A percentile compares a stretch with the other conserved stretches of the same genome.
Conservation (phyloP, 2,888 invertebrate species). For the Drosophila birchii region DNA sequence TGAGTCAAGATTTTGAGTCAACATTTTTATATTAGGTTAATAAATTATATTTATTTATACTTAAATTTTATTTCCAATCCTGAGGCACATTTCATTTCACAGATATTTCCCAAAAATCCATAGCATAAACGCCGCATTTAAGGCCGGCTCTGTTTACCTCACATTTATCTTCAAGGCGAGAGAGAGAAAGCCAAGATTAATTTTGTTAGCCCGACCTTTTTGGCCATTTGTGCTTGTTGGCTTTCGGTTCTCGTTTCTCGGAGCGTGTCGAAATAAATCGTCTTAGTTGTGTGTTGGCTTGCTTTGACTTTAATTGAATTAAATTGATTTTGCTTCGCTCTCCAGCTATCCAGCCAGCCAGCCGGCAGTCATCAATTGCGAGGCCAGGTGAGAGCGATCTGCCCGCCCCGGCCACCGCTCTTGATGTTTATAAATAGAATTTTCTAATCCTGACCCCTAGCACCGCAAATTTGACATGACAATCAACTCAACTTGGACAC, state of each 20-base stretch:
- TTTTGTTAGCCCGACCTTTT: conserved; percentile 51
- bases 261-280: conserved; percentile 60
- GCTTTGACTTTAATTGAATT: conserved; percentile 61
- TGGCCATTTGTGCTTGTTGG: conserved; percentile 39
- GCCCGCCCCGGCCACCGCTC: neutral
- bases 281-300: conserved; percentile 42
- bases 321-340: conserved; percentile 60
- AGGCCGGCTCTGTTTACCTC: conserved; percentile 25
- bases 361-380: conserved; percentile 59
- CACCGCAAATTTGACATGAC: conserved; percentile 60
- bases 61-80: neutral
- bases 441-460: conserved; percentile 46
- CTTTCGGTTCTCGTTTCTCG: conserved; percentile 27
- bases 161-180: conserved; percentile 36
- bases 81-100: neutral
- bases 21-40: too few relatives aligned
- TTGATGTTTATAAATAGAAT: conserved; percentile 48
- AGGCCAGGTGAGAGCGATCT: conserved; percentile 28
- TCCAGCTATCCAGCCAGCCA: conserved; percentile 2
- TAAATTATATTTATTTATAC: neutral
- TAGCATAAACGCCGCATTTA: conserved; percentile 14
- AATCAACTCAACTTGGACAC: conserved; percentile 65
- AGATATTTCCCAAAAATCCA: neutral
- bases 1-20: too few relatives aligned
- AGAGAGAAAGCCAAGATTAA: conserved; percentile 30